Base-by-base conservation (phyloP, 2,888 invertebrate genomes). In the Cantharis rustica region DNA sequence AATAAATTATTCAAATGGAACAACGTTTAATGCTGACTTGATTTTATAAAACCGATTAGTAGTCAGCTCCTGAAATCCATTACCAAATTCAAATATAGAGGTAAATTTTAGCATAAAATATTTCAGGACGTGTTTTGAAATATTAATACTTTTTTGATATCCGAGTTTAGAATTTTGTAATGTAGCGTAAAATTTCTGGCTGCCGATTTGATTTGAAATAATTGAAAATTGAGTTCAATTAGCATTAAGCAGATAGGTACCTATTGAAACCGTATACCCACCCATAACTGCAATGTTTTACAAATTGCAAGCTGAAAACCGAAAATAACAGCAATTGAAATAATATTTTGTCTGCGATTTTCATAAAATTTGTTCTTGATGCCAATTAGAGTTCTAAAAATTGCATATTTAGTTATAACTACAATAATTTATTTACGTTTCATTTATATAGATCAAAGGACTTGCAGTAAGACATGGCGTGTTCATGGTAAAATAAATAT, bases 31-130 rank as follows among this genome's bases (percentile, higher is more conserved):
- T 66, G 64, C 64, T 23, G 64, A 66, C 64, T 66, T 66, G 64
- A 66, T 66, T 66, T 23, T 66, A 66, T 66, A 66, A 66, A 66
- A 17, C 64, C 64, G 64, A 66, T 66, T 66, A 66, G 64, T 66
- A 66, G 64, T 66, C 64, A 13, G 23, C 64, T 66, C 64, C 64
- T 20, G 64, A 66, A 66, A 66, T 20, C 64, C 64, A 66, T 66
- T 66, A 66, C 64, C 23, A 17, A 63, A 63, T 63, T 63, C 63
- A 15, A 66, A 66, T 66, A 66, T 17, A 66, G 16, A 17, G 64
- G 64, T 66, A 66, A 66, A 63, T 63, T 63, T 63, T 63, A 63
- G 63, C 17, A 17, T 17, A 63, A 63, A 66, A 66, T 66, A 66
- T 66, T 66, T 66, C 23, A 66, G 23, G 17, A 66, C 64, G 64